Evolutionary conservation across 2,113 vertebrate species (phyloP).

Genomic region (Caracal caracal): DNA sequence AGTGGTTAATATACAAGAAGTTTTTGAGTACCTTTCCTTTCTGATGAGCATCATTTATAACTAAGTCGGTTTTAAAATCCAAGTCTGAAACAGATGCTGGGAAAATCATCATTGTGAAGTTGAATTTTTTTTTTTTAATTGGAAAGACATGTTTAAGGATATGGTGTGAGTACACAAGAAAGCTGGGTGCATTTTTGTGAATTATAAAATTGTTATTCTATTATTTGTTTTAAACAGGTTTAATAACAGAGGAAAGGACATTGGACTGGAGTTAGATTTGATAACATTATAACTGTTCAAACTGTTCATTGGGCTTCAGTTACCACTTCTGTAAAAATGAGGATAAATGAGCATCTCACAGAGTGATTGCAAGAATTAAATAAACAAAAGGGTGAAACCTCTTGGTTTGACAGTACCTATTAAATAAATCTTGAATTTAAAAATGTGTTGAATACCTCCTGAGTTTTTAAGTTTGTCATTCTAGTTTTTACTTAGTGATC

Average conservation of each 20-base stretch:
- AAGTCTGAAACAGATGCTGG: background rate
- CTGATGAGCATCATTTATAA: background rate
- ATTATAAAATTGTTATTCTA: background rate
- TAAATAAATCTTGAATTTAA: background rate
- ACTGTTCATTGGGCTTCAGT: background rate
- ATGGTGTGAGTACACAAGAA: background rate
- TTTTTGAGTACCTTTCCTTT: background rate
- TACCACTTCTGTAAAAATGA: background rate
- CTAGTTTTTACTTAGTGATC: background rate
- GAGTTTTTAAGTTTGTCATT: slow-evolving; percentile 5
- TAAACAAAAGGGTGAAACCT: background rate
- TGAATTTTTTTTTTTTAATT: background rate
- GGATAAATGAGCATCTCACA: background rate
- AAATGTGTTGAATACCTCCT: background rate
- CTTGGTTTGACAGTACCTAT: background rate
- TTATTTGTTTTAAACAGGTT: background rate
- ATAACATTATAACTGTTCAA: background rate
- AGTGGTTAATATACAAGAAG: background rate
- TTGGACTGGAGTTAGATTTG: slow-evolving; percentile 1
- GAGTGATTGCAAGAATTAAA: background rate
- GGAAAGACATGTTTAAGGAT: background rate
- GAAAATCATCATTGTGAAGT: background rate
- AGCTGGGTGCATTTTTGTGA: background rate
- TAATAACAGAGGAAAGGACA: background rate
- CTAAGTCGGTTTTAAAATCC: background rate